phyloP scores from a whole-genome alignment of 1,140 invertebrate genomes.

The Glossosoma conforme region DNA sequence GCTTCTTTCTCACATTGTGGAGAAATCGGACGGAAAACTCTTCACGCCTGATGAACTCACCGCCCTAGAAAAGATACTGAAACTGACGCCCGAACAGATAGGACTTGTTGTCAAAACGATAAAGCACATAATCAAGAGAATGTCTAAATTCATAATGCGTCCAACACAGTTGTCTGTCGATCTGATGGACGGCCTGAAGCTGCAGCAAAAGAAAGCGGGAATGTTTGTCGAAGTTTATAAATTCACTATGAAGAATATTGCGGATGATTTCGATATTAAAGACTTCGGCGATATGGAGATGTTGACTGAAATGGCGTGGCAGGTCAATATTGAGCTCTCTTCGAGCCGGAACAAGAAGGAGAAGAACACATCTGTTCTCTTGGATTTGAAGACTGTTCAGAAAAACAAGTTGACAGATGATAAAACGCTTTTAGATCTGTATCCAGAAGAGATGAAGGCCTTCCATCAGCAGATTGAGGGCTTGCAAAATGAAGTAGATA shows the following conservation, averaged over 20 bases:
- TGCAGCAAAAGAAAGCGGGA: slow-evolving; percentile 23
- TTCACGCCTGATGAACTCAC: slow-evolving; percentile 25
- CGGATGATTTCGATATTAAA: slow-evolving; percentile 16
- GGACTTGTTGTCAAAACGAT: slow-evolving; percentile 22
- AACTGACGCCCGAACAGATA: slow-evolving; percentile 16
- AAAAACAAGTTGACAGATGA: slow-evolving; percentile 5
- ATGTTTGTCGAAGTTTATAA: slow-evolving; percentile 22
- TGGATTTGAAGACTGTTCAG: slow-evolving; percentile 20
- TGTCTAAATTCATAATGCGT: slow-evolving; percentile 28
- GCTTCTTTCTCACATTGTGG: slow-evolving; percentile 23
- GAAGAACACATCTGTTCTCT: slow-evolving; percentile 10
- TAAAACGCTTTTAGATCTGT: slow-evolving; percentile 9
- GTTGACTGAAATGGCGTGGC: slow-evolving; percentile 16
- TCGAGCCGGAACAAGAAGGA: slow-evolving; percentile 26
- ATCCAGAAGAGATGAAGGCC: slow-evolving; percentile 8
- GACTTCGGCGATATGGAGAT: slow-evolving; percentile 23
- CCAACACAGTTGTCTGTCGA: slow-evolving; percentile 18
- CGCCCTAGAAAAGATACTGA: slow-evolving; percentile 27
- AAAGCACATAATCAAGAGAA: slow-evolving; percentile 20
- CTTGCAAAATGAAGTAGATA: slow-evolving; percentile 18
- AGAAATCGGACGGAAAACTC: slow-evolving; percentile 14
- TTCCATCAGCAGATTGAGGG: slow-evolving; percentile 17
- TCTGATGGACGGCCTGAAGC: slow-evolving; percentile 15
- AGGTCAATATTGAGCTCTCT: slow-evolving; percentile 21
- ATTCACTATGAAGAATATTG: slow-evolving; percentile 14